These are phyloP conservation scores for Loriculus beryllinus DNA, from an alignment of 2,797 vertebrate genomes.

Conservation along the genomic window DNA sequence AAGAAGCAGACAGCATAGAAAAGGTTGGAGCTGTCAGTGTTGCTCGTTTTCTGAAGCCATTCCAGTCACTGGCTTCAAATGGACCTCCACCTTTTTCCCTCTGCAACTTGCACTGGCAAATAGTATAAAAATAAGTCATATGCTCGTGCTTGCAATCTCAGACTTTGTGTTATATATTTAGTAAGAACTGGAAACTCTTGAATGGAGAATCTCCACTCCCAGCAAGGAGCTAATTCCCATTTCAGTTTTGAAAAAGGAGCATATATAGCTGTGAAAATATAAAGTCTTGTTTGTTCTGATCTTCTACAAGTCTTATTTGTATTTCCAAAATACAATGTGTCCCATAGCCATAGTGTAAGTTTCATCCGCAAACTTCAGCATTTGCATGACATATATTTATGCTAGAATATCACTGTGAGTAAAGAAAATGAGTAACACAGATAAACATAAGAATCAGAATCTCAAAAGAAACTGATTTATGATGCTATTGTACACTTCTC, in stretches of 20 bases:
- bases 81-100: not conserved
- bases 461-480: not conserved
- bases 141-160: not conserved
- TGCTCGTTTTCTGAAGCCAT: not conserved
- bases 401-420: not conserved
- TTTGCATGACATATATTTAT: not conserved
- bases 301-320: not conserved
- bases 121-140: not conserved
- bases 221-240: not conserved
- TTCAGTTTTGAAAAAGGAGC: not conserved
- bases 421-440: not conserved
- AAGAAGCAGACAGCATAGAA: not conserved
- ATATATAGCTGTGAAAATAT: not conserved
- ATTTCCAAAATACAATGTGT: not conserved
- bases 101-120: accelerated
- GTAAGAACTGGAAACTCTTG: not conserved
- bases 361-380: not conserved
- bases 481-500: not conserved
- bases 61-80: not conserved
- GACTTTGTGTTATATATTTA: not conserved
- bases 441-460: not conserved
- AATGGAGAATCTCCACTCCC: not conserved
- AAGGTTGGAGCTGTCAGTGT: not conserved
- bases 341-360: not conserved
- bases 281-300: not conserved